Percentiles rank a stretch among this genome's conserved stretches.
Conservation (phyloP, 2,888 invertebrate species). For the Lymantria monacha region DNA sequence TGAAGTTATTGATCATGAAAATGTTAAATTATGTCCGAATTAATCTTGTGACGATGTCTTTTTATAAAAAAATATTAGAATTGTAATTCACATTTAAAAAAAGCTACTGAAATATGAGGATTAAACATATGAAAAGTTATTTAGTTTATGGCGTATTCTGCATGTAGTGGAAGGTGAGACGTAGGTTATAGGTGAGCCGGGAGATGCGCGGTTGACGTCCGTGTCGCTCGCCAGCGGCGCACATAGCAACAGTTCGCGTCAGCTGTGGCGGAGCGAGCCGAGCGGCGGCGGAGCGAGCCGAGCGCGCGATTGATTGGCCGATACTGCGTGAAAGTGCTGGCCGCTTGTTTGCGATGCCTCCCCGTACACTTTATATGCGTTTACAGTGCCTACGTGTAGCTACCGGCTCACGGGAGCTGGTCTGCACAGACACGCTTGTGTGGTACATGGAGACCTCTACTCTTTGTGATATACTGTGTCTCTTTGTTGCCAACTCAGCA, state of each 20-base stretch:
- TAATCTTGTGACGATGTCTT: neutral
- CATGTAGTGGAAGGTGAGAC: too few species aligned
- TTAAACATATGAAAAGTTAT: too few species aligned
- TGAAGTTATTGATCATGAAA: neutral
- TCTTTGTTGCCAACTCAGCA: constrained; percentile 1
- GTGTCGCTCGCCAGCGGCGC: constrained; percentile 45
- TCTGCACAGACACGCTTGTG: too few species aligned
- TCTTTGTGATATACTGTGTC: neutral
- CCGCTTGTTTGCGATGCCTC: constrained; percentile 28
- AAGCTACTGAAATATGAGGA: too few species aligned
- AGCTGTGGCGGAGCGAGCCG: constrained; percentile 61
- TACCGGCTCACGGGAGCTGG: too few species aligned
- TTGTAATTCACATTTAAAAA: neutral
- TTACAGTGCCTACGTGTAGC: neutral
- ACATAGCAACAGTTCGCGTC: constrained; percentile 78
- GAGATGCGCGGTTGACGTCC: constrained; percentile 37
- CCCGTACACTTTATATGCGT: constrained; percentile 4
- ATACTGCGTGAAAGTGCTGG: constrained; percentile 47
- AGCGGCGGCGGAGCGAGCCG: constrained; percentile 41
- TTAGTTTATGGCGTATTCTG: too few species aligned
- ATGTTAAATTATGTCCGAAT: neutral
- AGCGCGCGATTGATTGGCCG: constrained; percentile 58
- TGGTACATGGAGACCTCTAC: neutral
- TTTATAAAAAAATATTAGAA: neutral
- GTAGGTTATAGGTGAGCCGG: too few species aligned